Percentiles rank a stretch among this genome's conserved stretches.
Conservation (phyloP, 1,140 invertebrate genomes). For the Andrena cerasifolii region DNA sequence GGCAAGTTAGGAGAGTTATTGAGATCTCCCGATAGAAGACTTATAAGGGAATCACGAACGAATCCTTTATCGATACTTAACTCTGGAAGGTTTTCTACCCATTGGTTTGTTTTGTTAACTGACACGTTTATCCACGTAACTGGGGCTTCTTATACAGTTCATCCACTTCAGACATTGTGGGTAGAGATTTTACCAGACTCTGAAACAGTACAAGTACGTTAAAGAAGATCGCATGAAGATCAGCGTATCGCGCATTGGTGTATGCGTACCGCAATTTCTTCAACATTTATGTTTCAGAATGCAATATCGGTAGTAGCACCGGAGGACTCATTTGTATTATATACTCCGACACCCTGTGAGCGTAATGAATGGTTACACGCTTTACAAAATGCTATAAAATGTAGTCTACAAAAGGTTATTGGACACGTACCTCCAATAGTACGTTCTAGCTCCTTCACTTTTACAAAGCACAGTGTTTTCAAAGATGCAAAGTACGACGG, state of each 20-base stretch:
- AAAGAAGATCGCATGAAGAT: slow-evolving; percentile 26
- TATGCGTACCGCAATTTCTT: slow-evolving; percentile 19
- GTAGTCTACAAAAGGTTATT: slow-evolving; percentile 71
- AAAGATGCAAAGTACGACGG: slow-evolving; percentile 90
- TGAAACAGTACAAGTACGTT: slow-evolving; percentile 83
- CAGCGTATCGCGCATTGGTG: slow-evolving; percentile 3
- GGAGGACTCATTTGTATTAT: slow-evolving; percentile 89
- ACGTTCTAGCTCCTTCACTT: slow-evolving; percentile 88
- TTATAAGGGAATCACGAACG: slow-evolving; percentile 90
- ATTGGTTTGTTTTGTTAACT: slow-evolving; percentile 90
- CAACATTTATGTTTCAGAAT: slow-evolving; percentile 81
- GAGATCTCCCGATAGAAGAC: slow-evolving; percentile 86
- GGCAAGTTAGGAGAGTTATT: slow-evolving; percentile 87
- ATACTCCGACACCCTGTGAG: slow-evolving; percentile 85
- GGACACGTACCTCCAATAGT: slow-evolving; percentile 86
- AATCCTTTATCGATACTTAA: slow-evolving; percentile 87
- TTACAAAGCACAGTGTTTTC: slow-evolving; percentile 87
- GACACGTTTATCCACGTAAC: slow-evolving; percentile 89
- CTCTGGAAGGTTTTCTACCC: slow-evolving; percentile 86
- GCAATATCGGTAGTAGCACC: slow-evolving; percentile 88
- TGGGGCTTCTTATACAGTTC: slow-evolving; percentile 84
- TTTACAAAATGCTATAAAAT: slow-evolving; percentile 86
- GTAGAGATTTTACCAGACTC: slow-evolving; percentile 86
- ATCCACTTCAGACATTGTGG: slow-evolving; percentile 91
- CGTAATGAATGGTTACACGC: slow-evolving; percentile 91